phyloP scores from a whole-genome alignment of 2,888 invertebrate genomes.

The Pandemis cinnamomeana region DNA sequence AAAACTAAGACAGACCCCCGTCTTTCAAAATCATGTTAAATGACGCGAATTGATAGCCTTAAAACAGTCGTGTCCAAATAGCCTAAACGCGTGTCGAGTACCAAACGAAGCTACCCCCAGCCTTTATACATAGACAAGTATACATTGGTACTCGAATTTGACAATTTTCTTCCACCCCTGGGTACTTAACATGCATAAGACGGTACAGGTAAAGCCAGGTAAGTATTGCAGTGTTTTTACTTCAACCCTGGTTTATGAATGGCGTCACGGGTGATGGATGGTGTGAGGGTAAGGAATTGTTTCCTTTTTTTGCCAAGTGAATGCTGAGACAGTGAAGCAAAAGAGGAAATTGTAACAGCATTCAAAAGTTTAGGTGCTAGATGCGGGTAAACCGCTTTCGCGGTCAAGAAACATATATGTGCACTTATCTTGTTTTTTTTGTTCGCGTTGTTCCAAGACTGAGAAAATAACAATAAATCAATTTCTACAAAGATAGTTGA shows the following conservation, averaged over 20 bases:
- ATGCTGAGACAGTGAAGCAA: conserved; percentile 21
- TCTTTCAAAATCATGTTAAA: conserved; percentile 30
- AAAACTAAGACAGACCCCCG: background rate
- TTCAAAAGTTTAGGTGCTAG: background rate
- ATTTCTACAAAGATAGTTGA: too few species aligned
- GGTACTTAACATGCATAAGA: conserved; percentile 34
- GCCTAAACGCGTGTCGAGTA: conserved; percentile 29
- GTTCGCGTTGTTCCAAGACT: too few species aligned
- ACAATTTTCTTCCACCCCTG: conserved; percentile 28
- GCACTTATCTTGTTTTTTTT: background rate
- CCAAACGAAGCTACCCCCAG: conserved; percentile 15
- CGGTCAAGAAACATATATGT: background rate
- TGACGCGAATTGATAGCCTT: conserved; percentile 34
- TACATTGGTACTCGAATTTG: conserved; percentile 18
- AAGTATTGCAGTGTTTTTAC: conserved; percentile 19
- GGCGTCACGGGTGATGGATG: conserved; percentile 26
- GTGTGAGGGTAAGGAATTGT: conserved; percentile 13
- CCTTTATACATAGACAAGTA: conserved; percentile 6
- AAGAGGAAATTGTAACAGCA: background rate
- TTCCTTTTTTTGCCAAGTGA: conserved; percentile 26
- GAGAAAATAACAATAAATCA: too few species aligned
- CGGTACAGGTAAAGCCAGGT: conserved; percentile 21
- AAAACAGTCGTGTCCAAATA: conserved; percentile 26
- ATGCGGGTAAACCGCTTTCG: background rate
- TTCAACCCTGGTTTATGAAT: conserved; percentile 29